These are phyloP conservation scores for Drosophila borealis DNA, from an alignment of 2,888 invertebrate genomes.

Conservation along the genomic window DNA sequence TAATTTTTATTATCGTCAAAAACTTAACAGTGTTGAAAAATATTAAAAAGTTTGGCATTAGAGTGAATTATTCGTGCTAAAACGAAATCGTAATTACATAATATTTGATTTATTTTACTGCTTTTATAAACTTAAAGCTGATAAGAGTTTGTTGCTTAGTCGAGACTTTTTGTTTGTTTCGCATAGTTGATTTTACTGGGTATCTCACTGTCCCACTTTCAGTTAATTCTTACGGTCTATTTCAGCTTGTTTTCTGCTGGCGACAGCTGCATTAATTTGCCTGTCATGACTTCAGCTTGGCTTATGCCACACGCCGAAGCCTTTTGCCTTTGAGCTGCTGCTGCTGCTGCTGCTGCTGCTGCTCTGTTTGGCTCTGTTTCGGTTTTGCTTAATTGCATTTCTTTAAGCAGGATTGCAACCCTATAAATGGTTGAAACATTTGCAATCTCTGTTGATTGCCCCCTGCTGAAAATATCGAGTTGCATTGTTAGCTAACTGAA, in stretches of 20 bases:
- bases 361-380: conserved; percentile 4
- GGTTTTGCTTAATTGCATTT: conserved; percentile 48
- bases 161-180: too few relatives aligned
- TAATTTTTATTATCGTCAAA: too few relatives aligned
- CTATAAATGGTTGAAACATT: conserved; percentile 30
- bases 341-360: not conserved
- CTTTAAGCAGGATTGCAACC: conserved; percentile 30
- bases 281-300: conserved; percentile 54
- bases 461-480: conserved; percentile 24
- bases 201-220: conserved; percentile 7
- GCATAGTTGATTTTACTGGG: not conserved
- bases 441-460: conserved; percentile 48
- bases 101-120: too few relatives aligned
- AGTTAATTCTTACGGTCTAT: not conserved
- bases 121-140: too few relatives aligned
- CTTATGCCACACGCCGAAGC: conserved; percentile 39
- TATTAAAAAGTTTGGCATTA: too few relatives aligned
- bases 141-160: too few relatives aligned
- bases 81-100: too few relatives aligned
- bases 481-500: conserved; percentile 26
- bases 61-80: too few relatives aligned
- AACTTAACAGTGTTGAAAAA: not conserved
- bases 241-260: conserved; percentile 21
- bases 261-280: conserved; percentile 64
- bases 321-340: conserved; percentile 16